Evolutionary conservation across 2,113 vertebrate species (phyloP).

Genomic region (Pteruthius melanotis): DNA sequence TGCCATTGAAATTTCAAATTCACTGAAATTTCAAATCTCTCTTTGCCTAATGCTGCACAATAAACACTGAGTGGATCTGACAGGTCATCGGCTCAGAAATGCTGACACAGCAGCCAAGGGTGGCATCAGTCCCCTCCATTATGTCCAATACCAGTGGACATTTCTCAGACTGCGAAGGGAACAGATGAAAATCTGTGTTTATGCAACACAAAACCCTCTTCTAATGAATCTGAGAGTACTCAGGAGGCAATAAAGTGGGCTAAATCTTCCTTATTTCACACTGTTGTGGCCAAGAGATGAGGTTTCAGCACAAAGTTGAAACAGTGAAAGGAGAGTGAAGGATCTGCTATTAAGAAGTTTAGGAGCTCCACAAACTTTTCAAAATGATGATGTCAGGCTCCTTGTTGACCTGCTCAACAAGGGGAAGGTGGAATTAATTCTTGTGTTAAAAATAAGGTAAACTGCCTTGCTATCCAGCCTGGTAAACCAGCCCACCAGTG

Average conservation of each 20-base stretch:
- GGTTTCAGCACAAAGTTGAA: not conserved
- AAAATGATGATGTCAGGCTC: not conserved
- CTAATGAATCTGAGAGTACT: not conserved
- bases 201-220: not conserved
- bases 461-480: not conserved
- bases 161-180: not conserved
- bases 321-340: not conserved
- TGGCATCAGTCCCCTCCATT: not conserved
- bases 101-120: not conserved
- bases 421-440: not conserved
- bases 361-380: not conserved
- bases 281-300: not conserved
- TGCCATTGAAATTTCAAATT: not conserved
- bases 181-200: not conserved
- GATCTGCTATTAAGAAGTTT: not conserved
- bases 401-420: not conserved
- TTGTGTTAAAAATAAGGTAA: not conserved
- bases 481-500: not conserved
- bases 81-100: not conserved
- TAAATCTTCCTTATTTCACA: not conserved
- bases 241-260: not conserved
- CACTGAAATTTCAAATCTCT: not conserved
- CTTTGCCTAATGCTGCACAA: not conserved
- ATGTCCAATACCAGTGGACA: rapidly evolving
- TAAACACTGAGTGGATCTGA: not conserved